Evolutionary conservation across 2,888 invertebrate species (phyloP), one percentile per base, ranked within the genome.

Genomic region (Phalangium opilio): DNA sequence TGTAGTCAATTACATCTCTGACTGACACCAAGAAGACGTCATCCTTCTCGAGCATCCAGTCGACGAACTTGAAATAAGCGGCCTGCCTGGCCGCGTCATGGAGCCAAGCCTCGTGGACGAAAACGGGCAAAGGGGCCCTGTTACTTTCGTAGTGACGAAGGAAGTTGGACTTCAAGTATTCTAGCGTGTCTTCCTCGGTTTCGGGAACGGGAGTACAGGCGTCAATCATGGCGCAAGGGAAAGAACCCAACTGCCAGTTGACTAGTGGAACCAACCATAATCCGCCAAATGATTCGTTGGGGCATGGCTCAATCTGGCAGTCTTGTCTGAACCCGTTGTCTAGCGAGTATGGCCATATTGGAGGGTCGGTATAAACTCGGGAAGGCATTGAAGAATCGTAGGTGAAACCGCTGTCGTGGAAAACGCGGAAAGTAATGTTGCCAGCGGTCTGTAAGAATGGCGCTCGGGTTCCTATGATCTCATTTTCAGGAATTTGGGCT

Each of bases 261-360:
- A 50, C 50, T 40, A 44, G 5, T 1, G 44, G 20, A 39, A 52
- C 2, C 10, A 20, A 1, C 11, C 80, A 81, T 36, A 74, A 63
- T 1, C 75, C 76, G 11, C 75, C 73, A 57, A 73, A 68, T 0
- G 74, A 66, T 1, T 73, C 70, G 2, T 63, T 66, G 1, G 78
- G 78, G 59, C 79, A 79, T 0, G 70, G 70, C 1, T 65, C 68
- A 12, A 74, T 67, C 7, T 64, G 57, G 48, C 78, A 78, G 49
- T 74, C 73, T 60, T 77, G 47, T 2, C 27, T 20, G 8, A 41
- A 50, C 17, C 53, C 50, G 55, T 73, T 76, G 58, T 81, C 75
- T 46, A 79, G 61, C 1, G 79, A 79, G 62, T 80, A 81, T 0
- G 81, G 81, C 74, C 76, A 81, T 1, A 76, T 61, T 15, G 71